phyloP scores from a whole-genome alignment of 2,797 vertebrate genomes.

The Sebastes trivittatus region DNA sequence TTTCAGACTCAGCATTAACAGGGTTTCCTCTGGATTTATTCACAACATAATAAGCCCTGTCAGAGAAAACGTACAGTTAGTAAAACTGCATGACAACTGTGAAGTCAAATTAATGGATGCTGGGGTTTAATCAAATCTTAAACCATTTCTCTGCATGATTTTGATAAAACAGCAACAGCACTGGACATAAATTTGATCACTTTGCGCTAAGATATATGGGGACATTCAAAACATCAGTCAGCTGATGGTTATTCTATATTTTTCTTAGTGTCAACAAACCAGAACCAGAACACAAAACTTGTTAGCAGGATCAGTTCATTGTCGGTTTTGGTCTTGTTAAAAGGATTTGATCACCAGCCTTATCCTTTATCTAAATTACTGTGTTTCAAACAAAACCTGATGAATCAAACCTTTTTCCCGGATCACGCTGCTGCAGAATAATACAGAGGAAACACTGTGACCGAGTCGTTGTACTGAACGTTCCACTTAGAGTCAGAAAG shows the following conservation, averaged over 20 bases:
- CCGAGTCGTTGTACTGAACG: not conserved
- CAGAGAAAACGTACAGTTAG: not conserved
- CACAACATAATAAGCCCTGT: not conserved
- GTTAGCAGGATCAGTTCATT: too few species aligned
- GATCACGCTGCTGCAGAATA: not conserved
- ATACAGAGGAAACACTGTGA: not conserved
- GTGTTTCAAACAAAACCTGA: not conserved
- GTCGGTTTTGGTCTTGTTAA: too few species aligned
- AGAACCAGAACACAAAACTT: not conserved
- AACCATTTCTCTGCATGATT: not conserved
- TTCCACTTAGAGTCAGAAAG: slow-evolving; percentile 5
- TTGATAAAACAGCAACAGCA: not conserved
- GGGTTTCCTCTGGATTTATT: slow-evolving; percentile 23
- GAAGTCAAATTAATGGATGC: not conserved
- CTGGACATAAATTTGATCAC: not conserved
- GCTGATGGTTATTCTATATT: not conserved
- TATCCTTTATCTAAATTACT: not conserved
- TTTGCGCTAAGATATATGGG: not conserved
- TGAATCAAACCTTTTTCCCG: not conserved
- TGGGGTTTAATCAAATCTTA: not conserved
- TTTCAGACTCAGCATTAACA: not conserved
- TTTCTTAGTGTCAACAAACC: not conserved
- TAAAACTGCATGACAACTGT: not conserved
- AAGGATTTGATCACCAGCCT: not conserved
- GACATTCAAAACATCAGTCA: not conserved